Conservation (phyloP, 2,113 vertebrate species). For the Halichoerus grypus region DNA sequence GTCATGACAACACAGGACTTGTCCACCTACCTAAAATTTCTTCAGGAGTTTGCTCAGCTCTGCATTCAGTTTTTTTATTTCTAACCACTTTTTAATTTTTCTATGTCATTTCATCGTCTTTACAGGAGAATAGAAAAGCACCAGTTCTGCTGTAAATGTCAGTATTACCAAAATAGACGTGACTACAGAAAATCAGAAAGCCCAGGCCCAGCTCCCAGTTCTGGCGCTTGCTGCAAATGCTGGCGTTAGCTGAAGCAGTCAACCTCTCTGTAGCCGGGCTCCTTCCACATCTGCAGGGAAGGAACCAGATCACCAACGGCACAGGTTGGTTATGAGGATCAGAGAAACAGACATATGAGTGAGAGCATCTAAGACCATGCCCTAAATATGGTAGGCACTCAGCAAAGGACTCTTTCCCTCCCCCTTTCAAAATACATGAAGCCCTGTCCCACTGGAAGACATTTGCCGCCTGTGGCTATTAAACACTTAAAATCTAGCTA, state of each 20-base stretch:
- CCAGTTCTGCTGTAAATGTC: background rate
- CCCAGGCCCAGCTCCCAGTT: background rate
- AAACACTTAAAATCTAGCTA: background rate
- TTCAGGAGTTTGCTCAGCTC: background rate
- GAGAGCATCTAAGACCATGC: background rate
- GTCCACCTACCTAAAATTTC: background rate
- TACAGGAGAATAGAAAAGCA: background rate
- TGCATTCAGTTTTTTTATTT: background rate
- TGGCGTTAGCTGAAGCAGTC: background rate
- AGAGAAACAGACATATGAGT: rapidly evolving
- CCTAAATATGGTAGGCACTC: rapidly evolving
- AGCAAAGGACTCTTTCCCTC: background rate
- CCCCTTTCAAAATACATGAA: background rate
- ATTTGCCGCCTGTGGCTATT: background rate
- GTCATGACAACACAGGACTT: background rate
- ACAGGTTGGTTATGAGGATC: background rate
- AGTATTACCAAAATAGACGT: background rate
- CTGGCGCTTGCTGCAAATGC: background rate
- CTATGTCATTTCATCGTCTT: background rate
- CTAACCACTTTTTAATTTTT: background rate
- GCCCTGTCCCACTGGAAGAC: rapidly evolving
- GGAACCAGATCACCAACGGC: background rate
- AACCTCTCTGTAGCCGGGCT: background rate
- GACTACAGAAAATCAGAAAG: background rate
- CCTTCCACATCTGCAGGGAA: background rate